Conservation (phyloP, 2,888 invertebrate species). For the Pristionchus entomophagus region DNA sequence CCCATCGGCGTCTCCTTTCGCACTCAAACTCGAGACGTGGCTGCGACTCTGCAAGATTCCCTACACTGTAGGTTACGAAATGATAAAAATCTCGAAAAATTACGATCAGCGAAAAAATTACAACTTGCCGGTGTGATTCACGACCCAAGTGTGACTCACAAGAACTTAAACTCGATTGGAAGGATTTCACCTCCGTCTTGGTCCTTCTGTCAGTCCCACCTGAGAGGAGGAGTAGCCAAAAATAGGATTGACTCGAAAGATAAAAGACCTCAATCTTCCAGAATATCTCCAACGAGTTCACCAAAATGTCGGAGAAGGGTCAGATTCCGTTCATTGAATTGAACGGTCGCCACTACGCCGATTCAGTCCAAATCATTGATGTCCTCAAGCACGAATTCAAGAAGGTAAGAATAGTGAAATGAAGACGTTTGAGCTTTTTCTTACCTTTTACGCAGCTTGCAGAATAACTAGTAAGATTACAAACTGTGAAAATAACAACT, state of each 20-base stretch:
- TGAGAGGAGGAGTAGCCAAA: no score
- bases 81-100: neutral
- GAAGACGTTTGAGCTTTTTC: no score
- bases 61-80: conserved; percentile 84
- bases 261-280: conserved; percentile 50
- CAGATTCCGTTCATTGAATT: conserved; percentile 91
- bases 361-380: conserved; percentile 88
- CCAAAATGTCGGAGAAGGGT: conserved; percentile 64
- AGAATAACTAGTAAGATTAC: no score
- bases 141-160: no score
- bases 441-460: no score
- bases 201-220: no score
- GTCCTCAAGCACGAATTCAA: conserved; percentile 53
- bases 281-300: conserved; percentile 72
- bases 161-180: no score
- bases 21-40: conserved; percentile 96
- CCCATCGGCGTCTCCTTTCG: conserved; percentile 92
- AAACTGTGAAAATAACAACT: no score
- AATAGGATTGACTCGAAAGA: no score
- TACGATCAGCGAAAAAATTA: no score
- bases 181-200: no score
- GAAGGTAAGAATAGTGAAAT: conserved; percentile 33
- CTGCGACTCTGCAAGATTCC: conserved; percentile 90
- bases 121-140: no score
- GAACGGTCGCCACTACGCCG: conserved; percentile 94